These are phyloP conservation scores for Heterodera filipjevi DNA, from an alignment of 2,888 invertebrate species.

Conservation along the genomic window DNA sequence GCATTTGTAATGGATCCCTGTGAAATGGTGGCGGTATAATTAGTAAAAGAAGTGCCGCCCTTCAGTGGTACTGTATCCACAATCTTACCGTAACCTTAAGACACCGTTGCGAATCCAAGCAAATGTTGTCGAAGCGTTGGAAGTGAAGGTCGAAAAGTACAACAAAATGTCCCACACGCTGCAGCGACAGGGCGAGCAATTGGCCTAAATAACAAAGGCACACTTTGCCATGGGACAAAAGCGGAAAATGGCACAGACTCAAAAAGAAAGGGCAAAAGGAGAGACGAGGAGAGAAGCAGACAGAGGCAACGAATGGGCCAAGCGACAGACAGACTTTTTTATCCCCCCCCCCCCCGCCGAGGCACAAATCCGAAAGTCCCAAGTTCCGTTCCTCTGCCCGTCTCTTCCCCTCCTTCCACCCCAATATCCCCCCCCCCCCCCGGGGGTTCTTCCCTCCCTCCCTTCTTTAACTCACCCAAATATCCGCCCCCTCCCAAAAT, in stretches of 20 bases:
- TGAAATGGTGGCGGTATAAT: neutral
- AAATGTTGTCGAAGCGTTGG: conserved; percentile 36
- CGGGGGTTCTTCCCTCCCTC: too few relatives aligned
- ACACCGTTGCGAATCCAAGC: conserved; percentile 34
- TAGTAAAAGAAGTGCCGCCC: neutral
- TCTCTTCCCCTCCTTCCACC: neutral
- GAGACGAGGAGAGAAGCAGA: too few relatives aligned
- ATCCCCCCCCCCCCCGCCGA: too few relatives aligned
- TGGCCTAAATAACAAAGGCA: conserved; percentile 58
- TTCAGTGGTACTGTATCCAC: neutral
- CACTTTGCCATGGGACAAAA: too few relatives aligned
- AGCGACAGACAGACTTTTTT: too few relatives aligned
- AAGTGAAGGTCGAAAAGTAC: conserved; percentile 63
- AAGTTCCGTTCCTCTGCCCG: too few relatives aligned
- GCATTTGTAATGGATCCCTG: conserved; percentile 65
- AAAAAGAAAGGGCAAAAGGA: too few relatives aligned
- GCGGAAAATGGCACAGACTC: too few relatives aligned
- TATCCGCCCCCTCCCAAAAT: conserved; percentile 67
- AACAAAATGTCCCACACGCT: conserved; percentile 64
- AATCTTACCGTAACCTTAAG: conserved; percentile 37
- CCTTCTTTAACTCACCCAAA: conserved; percentile 47
- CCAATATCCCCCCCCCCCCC: too few relatives aligned
- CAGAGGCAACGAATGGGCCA: too few relatives aligned
- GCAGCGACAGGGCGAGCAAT: conserved; percentile 65
- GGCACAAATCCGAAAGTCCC: too few relatives aligned